Evolutionary conservation across 2,888 invertebrate species (phyloP).

Genomic region (Metacarcinus magister): DNA sequence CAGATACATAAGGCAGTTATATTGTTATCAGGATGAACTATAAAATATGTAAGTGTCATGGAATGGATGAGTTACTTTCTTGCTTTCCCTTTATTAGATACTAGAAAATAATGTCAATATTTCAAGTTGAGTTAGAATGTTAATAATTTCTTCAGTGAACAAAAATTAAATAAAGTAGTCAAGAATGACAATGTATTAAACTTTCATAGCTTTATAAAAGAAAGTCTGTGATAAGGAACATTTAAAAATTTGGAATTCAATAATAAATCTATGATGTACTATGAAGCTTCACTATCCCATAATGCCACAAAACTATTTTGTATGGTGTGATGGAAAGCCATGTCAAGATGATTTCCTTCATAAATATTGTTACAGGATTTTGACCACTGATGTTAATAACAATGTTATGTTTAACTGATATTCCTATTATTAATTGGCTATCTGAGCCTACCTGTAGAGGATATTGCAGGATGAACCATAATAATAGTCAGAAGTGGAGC

Average conservation of each 20-base stretch:
- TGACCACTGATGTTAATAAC: too few species aligned
- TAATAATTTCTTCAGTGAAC: neutral
- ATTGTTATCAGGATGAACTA: neutral
- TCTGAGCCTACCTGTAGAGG: too few species aligned
- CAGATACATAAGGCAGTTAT: neutral
- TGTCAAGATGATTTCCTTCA: too few species aligned
- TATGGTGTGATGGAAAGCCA: neutral
- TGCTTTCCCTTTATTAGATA: neutral
- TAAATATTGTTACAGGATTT: too few species aligned
- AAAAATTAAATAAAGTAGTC: neutral
- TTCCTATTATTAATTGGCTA: too few species aligned
- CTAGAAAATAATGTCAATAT: neutral
- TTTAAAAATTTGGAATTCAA: neutral
- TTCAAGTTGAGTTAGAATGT: neutral
- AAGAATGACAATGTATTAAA: neutral
- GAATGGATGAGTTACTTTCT: neutral
- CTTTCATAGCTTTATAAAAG: neutral
- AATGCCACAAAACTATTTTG: neutral
- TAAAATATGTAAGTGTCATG: neutral
- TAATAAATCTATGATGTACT: neutral
- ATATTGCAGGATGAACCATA: too few species aligned
- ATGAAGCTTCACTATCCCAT: neutral
- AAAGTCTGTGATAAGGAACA: neutral
- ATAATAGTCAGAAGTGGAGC: too few species aligned
- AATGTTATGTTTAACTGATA: too few species aligned